Base-by-base conservation (phyloP, 2,797 vertebrate genomes). In the Saxicola maurus region DNA sequence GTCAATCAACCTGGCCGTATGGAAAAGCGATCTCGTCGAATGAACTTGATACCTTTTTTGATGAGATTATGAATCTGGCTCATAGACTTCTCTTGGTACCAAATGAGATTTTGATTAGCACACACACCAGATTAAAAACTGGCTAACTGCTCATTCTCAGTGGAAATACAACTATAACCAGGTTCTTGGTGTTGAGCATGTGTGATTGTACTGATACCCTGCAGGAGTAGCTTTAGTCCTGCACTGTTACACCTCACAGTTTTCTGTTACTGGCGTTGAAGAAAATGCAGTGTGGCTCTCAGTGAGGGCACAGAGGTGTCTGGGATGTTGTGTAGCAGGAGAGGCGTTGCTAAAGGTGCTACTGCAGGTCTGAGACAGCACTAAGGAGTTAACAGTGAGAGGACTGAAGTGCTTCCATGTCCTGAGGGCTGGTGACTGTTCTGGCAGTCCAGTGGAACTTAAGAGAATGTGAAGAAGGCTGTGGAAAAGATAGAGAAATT, bases 21-120 rank as follows among this genome's bases (percentile, higher is more conserved):
- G 77, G 89, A 92, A 87, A 90, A 75, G 35, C 71, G 74, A 72
- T 93, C 59, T 81, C 89, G 82, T 95, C 80, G 76, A 84, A 82
- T 86, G 82, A 92, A 91, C 87, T 91, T 78, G 85, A 23, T 94
- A 52, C 37, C 62, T 85, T 93, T 62, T 92, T 51, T 66, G 17
- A 66, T 65, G 85, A 81, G 80, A 75, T 72, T 31, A 61, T 40
- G 56, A 81, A 48, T 78, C 56, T 91, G 82, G 59, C 15, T 81
- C 69, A 53, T 86, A 86, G 76, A 59, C 69, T 89, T 81, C 51
- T 90, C n/a, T 30, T 45, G 37, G 11, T 95, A 31, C 40, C 5
- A 3, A 69, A 31, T 5, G 30, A n/a, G 84, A 27, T 56, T 91
- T 89, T 75, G 73, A 61, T 68, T 24, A 62, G 42, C 55, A 18